Base-by-base conservation (phyloP, 2,888 invertebrate species). In the Rapana venosa region DNA sequence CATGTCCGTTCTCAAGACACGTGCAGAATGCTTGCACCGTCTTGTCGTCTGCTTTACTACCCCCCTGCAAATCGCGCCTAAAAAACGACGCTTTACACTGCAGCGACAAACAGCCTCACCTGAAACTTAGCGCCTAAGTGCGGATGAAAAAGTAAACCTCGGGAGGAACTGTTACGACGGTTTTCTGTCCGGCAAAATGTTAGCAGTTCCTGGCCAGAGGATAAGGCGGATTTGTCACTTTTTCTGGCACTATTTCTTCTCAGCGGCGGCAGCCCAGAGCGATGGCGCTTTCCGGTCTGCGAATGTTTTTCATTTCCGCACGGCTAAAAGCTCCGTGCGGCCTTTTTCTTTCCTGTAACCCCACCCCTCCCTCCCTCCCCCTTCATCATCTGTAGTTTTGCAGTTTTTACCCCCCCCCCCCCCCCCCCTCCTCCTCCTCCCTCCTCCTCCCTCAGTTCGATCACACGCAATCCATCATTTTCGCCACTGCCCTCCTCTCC, bases 241-340 rank as follows among this genome's bases (percentile, higher is more conserved):
- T 85, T 30, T 30, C 58, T 30, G 47, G 84, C 84, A 86, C 86
- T 86, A 35, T 35, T 86, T 86, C 86, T 86, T 86, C 66, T 35
- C 66, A 20, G 86, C 87, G 74, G 47, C 87, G 30, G 30, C 87
- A 77, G 88, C 88, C 66, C 56, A 36, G 61, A 83, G 81, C 83
- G 88, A 36, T 36, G 88, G 47, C 32, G 88, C 66, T 88, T 88
- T 88, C 88, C 88, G 88, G 88, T 88, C 88, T 88, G 88, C 35
- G 84, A 83, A 56, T 88, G 81, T 81, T 83, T 88, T 81, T 70
- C 88, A 88, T 88, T 88, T 88, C 88, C 88, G 88, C 36, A 47
- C 81, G 32, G 88, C 81, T 88, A 83, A 79, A 88, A 81, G 88
- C 88, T 88, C 32, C 56, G 74, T 87, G 87, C 66, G 74, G 30